A percentile compares a stretch with the other conserved stretches of the same genome.
Evolutionary conservation across 2,888 invertebrate species (phyloP).

Genomic region (Platypus cylindrus): DNA sequence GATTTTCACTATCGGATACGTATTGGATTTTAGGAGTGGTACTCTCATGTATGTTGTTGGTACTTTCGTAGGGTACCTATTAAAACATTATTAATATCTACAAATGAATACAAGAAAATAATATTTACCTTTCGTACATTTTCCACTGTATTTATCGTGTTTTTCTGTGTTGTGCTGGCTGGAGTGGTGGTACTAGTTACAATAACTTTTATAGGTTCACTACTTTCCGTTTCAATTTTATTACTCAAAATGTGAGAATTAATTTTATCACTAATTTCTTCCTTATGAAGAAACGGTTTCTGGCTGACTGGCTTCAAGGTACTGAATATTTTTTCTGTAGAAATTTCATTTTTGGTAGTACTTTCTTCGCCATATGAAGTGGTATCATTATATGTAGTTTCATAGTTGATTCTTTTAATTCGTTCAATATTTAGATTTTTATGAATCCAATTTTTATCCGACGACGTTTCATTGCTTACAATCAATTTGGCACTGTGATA

Average conservation of each 20-base stretch:
- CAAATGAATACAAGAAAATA: background rate
- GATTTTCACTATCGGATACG: conserved; percentile 26
- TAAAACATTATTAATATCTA: too few relatives aligned
- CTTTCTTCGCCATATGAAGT: conserved; percentile 30
- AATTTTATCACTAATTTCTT: conserved; percentile 20
- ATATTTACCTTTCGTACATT: conserved; percentile 1
- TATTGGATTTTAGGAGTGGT: conserved; percentile 1
- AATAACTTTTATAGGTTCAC: conserved; percentile 7
- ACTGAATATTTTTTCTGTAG: conserved; percentile 7
- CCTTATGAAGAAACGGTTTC: conserved; percentile 19
- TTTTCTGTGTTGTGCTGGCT: too few relatives aligned
- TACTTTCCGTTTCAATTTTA: conserved; percentile 28
- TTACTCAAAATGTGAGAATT: conserved; percentile 26
- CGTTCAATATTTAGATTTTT: conserved; percentile 33
- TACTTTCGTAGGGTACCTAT: background rate
- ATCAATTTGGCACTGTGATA: conserved; percentile 25
- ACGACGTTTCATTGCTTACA: conserved; percentile 22
- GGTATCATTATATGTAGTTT: conserved; percentile 42
- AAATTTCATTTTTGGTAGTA: conserved; percentile 8
- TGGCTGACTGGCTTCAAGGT: conserved; percentile 10
- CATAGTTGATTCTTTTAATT: conserved; percentile 36
- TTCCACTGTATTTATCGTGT: conserved; percentile 4
- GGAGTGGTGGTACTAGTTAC: conserved; percentile 2
- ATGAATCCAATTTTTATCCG: conserved; percentile 24
- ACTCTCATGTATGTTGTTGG: background rate